These are phyloP conservation scores for Poeciliopsis paucimaculata DNA, from an alignment of 2,797 vertebrate genomes.

Conservation along the genomic window DNA sequence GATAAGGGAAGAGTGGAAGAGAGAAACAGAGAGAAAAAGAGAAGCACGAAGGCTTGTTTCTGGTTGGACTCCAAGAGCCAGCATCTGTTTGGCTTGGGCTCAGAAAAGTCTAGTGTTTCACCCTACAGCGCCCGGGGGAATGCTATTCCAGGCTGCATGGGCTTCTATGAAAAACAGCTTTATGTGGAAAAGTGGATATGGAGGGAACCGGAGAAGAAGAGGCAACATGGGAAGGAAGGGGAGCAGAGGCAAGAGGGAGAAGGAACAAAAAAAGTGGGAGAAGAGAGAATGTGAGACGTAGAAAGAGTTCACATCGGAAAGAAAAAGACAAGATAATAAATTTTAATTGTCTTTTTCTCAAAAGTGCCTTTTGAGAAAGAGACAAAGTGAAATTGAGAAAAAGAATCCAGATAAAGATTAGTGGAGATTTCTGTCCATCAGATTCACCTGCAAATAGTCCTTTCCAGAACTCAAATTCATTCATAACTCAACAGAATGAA, in stretches of 20 bases:
- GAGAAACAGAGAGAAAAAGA: constrained; percentile 61
- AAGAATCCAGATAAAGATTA: constrained; percentile 23
- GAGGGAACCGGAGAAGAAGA: constrained; percentile 74
- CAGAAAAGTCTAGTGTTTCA: constrained; percentile 86
- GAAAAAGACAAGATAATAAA: constrained; percentile 31
- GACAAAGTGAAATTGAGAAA: constrained; percentile 15
- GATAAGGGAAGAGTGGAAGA: constrained; percentile 47
- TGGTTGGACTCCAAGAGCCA: constrained; percentile 82
- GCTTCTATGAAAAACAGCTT: constrained; percentile 88
- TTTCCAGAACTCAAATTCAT: constrained; percentile 20
- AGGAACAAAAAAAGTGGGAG: constrained; percentile 33
- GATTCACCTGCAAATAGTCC: constrained; percentile 55
- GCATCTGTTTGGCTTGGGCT: constrained; percentile 84
- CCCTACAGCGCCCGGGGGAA: constrained; percentile 81
- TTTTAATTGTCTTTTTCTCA: too few relatives aligned
- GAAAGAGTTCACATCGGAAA: constrained; percentile 25
- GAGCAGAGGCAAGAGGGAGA: constrained; percentile 51
- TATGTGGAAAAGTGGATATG: constrained; percentile 84
- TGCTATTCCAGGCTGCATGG: constrained; percentile 84
- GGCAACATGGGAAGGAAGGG: constrained; percentile 75
- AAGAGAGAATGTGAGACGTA: constrained; percentile 24
- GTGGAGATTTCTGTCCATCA: constrained; percentile 18
- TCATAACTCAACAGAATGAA: constrained; percentile 34
- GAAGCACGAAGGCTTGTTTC: constrained; percentile 80
- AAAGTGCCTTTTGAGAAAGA: constrained; percentile 18